phyloP scores from a whole-genome alignment of 2,888 invertebrate genomes.

The Ophonus ardosiacus region DNA sequence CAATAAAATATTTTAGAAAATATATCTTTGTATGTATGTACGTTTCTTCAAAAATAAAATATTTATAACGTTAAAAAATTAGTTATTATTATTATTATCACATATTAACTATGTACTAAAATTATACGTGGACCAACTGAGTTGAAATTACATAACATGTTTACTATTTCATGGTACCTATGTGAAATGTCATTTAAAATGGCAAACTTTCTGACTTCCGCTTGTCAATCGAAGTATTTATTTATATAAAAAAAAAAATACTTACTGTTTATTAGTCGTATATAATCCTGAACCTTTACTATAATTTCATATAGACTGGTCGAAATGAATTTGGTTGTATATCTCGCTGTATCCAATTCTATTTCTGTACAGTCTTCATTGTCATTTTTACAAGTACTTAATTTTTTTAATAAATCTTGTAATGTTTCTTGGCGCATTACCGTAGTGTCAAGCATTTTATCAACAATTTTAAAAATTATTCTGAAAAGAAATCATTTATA shows the following conservation, averaged over 20 bases:
- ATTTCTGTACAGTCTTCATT: constrained; percentile 38
- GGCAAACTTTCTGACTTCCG: neutral
- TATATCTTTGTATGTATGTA: no score
- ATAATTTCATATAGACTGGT: constrained; percentile 36
- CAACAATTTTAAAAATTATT: constrained; percentile 30
- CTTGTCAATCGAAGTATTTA: no score
- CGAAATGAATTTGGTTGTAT: constrained; percentile 52
- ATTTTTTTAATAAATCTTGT: constrained; percentile 6
- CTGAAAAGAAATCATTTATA: constrained; percentile 26
- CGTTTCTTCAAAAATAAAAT: no score
- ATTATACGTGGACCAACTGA: no score
- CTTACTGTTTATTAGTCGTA: constrained; percentile 43
- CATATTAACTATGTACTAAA: no score
- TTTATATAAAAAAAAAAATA: neutral
- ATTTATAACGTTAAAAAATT: no score
- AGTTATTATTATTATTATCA: no score
- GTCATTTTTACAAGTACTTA: constrained; percentile 10
- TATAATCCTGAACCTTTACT: constrained; percentile 23
- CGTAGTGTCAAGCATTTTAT: constrained; percentile 40
- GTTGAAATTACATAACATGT: no score
- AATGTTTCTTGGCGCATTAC: constrained; percentile 35
- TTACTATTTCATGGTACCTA: no score
- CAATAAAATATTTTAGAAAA: no score
- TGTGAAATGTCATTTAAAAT: no score
- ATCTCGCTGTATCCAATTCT: constrained; percentile 28